These are phyloP conservation scores for Lindbergichthys nudifrons DNA, from an alignment of 2,797 vertebrate species.

Conservation along the genomic window DNA sequence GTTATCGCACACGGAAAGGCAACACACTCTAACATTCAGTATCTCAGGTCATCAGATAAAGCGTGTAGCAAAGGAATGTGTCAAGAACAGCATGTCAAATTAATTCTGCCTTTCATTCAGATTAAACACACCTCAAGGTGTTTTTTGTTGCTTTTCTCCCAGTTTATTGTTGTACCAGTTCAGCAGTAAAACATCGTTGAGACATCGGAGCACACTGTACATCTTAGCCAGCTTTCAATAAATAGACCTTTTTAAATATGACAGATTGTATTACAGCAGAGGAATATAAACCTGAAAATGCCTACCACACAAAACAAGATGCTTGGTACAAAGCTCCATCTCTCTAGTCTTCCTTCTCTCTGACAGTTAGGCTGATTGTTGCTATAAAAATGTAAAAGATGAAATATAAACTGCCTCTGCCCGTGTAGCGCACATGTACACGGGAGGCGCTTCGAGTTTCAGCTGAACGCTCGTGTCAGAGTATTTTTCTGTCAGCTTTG, in stretches of 20 bases:
- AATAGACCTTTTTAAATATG: constrained; percentile 87
- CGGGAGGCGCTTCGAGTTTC: constrained; percentile 17
- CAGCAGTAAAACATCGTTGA: constrained; percentile 87
- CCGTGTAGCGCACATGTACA: constrained; percentile 3
- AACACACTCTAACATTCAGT: constrained; percentile 3
- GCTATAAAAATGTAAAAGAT: constrained; percentile 46
- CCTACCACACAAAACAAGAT: constrained; percentile 52
- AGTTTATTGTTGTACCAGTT: constrained; percentile 88
- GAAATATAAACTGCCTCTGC: constrained; percentile 28
- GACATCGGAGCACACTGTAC: constrained; percentile 75
- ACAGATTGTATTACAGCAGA: constrained; percentile 87
- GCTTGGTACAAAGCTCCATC: constrained; percentile 39
- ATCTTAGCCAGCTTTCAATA: constrained; percentile 73
- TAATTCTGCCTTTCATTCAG: constrained; percentile 24
- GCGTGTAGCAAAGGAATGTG: constrained; percentile 26
- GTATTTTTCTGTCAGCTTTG: constrained; percentile 35
- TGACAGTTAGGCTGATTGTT: constrained; percentile 41
- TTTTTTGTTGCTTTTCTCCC: constrained; percentile 66
- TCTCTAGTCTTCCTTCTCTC: background rate
- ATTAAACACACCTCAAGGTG: constrained; percentile 41
- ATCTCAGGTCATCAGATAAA: constrained; percentile 38
- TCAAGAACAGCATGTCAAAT: constrained; percentile 8
- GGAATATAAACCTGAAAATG: constrained; percentile 76
- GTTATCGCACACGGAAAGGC: constrained; percentile 22
- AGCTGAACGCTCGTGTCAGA: constrained; percentile 41